Evolutionary conservation across 2,888 invertebrate genomes (phyloP), one percentile per base, ranked within the genome.

Genomic region (Thumatha senex): DNA sequence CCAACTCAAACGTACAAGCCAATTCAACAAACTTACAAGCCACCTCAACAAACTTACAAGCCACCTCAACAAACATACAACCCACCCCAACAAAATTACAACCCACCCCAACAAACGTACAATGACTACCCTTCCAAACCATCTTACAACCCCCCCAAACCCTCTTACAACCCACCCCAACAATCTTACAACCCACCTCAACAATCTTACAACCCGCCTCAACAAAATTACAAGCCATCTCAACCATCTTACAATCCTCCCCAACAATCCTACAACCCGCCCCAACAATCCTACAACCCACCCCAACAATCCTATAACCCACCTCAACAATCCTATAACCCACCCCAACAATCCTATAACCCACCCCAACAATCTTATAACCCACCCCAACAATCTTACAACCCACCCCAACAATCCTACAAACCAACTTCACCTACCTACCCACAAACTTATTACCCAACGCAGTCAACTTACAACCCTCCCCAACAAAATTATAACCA

Each of bases 21-120:
- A 33, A 83, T 0, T 77, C 81, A 46, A 78, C 81, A 56, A 75
- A 82, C 55, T 76, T 82, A 46, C 74, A 71, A 3, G 1, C 43
- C 43, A 43, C 34, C 43, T 2, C 66, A 58, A 46, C 64, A 59
- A 7, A 56, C 58, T 3, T 57, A 54, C 38, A 47, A 54, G 10
- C 43, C 53, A 33, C 7, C 31, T 8, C 31, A 31, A 31, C 10
- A 31, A 31, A 31, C 31, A 1, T 31, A 10, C 8, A 8, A 31
- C 31, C 31, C 31, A 31, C 31, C 31, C 8, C 31, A 8, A 31
- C 31, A 8, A 10, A 10, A 2, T 31, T 10, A 10, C 31, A 10
- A 31, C 31, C 11, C 11, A 7, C 30, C 30, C 30, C 30, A 30
- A 30, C 30, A 30, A 1, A 8, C 40, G n/a, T n/a, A n/a, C n/a